phyloP scores from a whole-genome alignment of 2,888 invertebrate genomes.

The Trisateles emortualis region DNA sequence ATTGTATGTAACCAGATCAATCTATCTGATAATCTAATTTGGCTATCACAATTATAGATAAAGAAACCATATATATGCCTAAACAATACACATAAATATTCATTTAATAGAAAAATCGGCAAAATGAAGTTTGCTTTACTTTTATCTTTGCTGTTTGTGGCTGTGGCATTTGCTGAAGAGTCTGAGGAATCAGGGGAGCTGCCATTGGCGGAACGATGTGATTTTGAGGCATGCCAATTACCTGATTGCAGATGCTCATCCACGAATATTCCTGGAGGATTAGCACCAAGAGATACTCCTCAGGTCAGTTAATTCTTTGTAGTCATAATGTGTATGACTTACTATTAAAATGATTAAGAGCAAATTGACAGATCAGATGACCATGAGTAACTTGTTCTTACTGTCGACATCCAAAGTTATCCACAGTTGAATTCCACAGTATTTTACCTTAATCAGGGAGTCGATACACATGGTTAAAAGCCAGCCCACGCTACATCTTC shows the following conservation, averaged over 20 bases:
- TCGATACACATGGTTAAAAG: too few relatives aligned
- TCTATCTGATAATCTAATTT: neutral
- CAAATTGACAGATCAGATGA: too few relatives aligned
- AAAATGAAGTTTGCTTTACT: neutral
- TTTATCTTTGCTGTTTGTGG: constrained; percentile 20
- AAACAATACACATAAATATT: neutral
- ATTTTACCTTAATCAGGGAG: too few relatives aligned
- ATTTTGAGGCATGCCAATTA: constrained; percentile 71
- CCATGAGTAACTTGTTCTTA: too few relatives aligned
- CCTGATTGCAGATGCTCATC: constrained; percentile 86
- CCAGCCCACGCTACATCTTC: too few relatives aligned
- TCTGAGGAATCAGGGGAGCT: constrained; percentile 36
- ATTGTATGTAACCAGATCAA: neutral
- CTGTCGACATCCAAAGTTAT: too few relatives aligned
- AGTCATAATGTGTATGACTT: too few relatives aligned
- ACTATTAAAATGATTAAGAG: too few relatives aligned
- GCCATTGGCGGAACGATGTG: constrained; percentile 62
- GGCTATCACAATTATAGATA: neutral
- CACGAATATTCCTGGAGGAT: constrained; percentile 76
- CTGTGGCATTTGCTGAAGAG: constrained; percentile 22
- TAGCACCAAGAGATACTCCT: constrained; percentile 75
- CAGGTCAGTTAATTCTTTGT: constrained; percentile 69
- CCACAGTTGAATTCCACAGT: too few relatives aligned
- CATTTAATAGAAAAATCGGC: neutral
- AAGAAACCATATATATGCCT: neutral